Percentiles rank a stretch among this genome's conserved stretches.
Conservation (phyloP, 2,113 vertebrate genomes). For the Engystomops pustulosus region DNA sequence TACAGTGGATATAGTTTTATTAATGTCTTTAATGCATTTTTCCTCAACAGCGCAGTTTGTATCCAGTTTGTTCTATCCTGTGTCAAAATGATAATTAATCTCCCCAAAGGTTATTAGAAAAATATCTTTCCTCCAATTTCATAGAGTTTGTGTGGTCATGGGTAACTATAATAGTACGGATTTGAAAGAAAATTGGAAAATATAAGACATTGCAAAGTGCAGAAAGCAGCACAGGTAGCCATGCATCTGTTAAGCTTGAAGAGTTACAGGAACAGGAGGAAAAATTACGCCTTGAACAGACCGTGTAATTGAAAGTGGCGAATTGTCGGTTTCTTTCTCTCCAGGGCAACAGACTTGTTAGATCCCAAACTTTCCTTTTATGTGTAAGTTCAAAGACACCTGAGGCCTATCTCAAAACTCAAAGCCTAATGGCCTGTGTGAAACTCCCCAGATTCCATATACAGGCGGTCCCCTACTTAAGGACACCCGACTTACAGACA, state of each 20-base stretch:
- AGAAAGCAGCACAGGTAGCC: neutral
- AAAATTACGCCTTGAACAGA: neutral
- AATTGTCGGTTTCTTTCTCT: neutral
- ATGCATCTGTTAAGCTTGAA: neutral
- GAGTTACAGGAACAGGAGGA: neutral
- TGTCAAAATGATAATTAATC: no score
- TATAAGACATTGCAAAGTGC: neutral
- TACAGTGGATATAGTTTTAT: no score
- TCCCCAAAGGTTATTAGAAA: no score
- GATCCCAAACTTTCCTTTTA: conserved; percentile 17
- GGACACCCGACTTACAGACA: no score
- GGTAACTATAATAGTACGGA: no score
- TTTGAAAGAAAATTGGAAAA: neutral
- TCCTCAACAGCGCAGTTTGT: no score
- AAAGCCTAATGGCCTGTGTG: conserved; percentile 7
- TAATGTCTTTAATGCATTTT: no score
- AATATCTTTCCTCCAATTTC: neutral
- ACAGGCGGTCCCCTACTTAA: no score
- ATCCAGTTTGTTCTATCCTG: no score
- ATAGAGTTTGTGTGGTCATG: neutral
- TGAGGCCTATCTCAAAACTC: conserved; percentile 1
- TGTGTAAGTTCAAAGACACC: conserved; percentile 33
- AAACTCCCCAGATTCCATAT: neutral
- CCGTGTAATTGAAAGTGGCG: conserved; percentile 28
- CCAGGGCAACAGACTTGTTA: neutral